Conservation (phyloP, 2,797 vertebrate species). For the Crax fasciolata region DNA sequence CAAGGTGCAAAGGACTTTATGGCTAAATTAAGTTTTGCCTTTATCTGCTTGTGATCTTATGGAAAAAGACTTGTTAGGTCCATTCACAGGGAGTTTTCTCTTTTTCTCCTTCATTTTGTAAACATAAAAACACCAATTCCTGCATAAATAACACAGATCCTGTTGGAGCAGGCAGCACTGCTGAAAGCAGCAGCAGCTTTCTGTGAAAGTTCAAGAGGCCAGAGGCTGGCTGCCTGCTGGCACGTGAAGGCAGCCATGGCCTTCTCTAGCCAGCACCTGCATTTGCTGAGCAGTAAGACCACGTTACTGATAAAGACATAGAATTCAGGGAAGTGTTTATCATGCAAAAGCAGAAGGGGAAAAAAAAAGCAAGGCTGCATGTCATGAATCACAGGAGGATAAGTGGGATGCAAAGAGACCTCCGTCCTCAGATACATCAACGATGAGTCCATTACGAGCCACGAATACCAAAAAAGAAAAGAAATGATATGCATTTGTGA, state of each 20-base stretch:
- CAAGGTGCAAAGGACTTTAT: background rate
- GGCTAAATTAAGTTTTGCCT: background rate
- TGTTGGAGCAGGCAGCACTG: conserved; percentile 5
- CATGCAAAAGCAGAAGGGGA: background rate
- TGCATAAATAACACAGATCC: conserved; percentile 25
- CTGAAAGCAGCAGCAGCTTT: conserved; percentile 42
- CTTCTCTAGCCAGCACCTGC: conserved; percentile 32
- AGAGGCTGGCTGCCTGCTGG: background rate
- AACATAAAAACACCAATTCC: conserved; percentile 31
- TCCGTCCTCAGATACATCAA: background rate
- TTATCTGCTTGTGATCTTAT: background rate
- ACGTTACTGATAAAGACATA: background rate
- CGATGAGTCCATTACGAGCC: accelerated
- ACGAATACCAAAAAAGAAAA: accelerated
- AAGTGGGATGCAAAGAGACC: background rate
- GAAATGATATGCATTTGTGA: background rate
- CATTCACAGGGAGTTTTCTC: background rate
- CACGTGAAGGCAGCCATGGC: background rate
- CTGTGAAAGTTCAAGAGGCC: conserved; percentile 25
- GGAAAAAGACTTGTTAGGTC: background rate
- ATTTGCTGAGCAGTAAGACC: conserved; percentile 30
- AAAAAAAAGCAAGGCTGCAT: background rate
- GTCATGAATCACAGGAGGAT: background rate
- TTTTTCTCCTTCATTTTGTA: conserved; percentile 19
- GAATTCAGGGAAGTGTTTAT: background rate